Conservation (phyloP, 1,140 invertebrate species). For the Chrysoperla carnea region DNA sequence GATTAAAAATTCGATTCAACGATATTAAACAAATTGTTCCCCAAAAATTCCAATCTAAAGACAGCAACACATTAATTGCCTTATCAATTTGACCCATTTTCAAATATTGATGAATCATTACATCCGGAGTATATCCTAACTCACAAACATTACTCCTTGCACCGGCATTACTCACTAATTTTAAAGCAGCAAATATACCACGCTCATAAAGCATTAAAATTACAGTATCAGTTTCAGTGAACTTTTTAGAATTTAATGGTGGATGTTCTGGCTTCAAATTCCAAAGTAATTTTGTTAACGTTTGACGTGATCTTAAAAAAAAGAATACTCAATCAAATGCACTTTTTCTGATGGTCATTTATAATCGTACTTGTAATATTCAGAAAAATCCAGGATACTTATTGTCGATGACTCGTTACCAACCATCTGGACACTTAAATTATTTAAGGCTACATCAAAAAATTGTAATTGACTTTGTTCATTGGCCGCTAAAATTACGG, state of each 20-base stretch:
- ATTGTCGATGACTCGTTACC: slow-evolving; percentile 44
- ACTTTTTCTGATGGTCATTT: not conserved
- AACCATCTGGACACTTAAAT: slow-evolving; percentile 45
- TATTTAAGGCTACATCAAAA: slow-evolving; percentile 51
- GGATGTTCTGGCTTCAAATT: slow-evolving; percentile 30
- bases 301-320: slow-evolving; percentile 28
- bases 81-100: slow-evolving; percentile 40
- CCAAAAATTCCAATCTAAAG: slow-evolving; percentile 54
- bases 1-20: slow-evolving; percentile 51
- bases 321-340: slow-evolving; percentile 1
- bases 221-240: slow-evolving; percentile 26
- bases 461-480: slow-evolving; percentile 58
- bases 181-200: slow-evolving; percentile 27
- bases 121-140: slow-evolving; percentile 31
- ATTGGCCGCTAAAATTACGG: slow-evolving; percentile 47
- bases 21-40: slow-evolving; percentile 44
- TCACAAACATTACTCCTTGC: slow-evolving; percentile 20
- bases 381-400: slow-evolving; percentile 44
- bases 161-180: slow-evolving; percentile 17
- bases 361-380: slow-evolving; percentile 40
- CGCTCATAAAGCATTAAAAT: slow-evolving; percentile 38
- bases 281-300: slow-evolving; percentile 32
- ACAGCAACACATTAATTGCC: slow-evolving; percentile 46
- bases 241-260: slow-evolving; percentile 23
- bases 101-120: slow-evolving; percentile 46